Conservation (phyloP, 1,140 invertebrate species). For the Meloidogyne chitwoodi region DNA sequence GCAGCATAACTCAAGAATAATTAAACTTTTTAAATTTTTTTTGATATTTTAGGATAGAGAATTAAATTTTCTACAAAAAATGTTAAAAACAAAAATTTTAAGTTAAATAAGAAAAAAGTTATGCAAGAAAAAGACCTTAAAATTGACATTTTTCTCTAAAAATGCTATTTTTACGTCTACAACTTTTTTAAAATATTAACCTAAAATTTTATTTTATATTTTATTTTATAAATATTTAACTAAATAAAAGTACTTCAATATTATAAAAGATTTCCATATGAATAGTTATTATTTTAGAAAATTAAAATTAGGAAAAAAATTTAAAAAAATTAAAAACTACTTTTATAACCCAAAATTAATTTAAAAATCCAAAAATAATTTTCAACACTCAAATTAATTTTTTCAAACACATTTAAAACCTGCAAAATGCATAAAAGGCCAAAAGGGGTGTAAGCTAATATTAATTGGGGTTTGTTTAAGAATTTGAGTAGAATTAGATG, state of each 20-base stretch:
- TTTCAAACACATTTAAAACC: background rate
- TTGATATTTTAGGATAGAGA: background rate
- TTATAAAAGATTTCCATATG: background rate
- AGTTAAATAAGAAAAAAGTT: too few relatives aligned
- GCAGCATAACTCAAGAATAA: background rate
- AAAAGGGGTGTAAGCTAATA: constrained; percentile 20
- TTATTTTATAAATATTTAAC: too few relatives aligned
- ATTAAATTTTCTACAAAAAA: background rate
- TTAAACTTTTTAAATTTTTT: background rate
- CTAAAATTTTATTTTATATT: too few relatives aligned
- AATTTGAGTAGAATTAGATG: background rate
- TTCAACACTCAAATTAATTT: too few relatives aligned
- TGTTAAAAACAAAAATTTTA: too few relatives aligned
- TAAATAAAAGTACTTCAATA: too few relatives aligned
- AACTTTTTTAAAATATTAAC: too few relatives aligned
- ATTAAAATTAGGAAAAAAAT: background rate
- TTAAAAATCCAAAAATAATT: too few relatives aligned
- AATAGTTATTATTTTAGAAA: background rate
- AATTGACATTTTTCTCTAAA: too few relatives aligned
- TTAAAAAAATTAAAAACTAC: background rate
- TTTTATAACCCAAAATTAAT: too few relatives aligned
- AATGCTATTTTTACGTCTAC: too few relatives aligned
- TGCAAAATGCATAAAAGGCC: constrained; percentile 21
- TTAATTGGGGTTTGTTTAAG: constrained; percentile 7
- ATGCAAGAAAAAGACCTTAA: too few relatives aligned